phyloP scores from a whole-genome alignment of 1,140 invertebrate genomes.

The Penaeus japonicus region DNA sequence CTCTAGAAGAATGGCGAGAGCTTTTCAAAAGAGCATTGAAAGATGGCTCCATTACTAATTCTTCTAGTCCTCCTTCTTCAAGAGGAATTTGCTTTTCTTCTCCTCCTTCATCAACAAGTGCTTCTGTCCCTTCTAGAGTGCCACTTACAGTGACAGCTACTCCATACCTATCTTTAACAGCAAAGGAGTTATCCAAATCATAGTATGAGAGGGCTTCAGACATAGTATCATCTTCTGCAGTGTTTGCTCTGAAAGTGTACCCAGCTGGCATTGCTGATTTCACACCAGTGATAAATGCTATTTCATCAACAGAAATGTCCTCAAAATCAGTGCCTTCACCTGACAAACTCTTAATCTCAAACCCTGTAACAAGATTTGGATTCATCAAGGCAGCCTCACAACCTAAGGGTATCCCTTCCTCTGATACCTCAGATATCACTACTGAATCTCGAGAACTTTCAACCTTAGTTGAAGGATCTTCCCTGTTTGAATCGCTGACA shows the following conservation, averaged over 20 bases:
- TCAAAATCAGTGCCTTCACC: constrained; percentile 29
- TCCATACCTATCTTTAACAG: constrained; percentile 36
- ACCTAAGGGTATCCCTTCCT: constrained; percentile 33
- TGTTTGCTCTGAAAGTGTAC: constrained; percentile 33
- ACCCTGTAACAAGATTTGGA: constrained; percentile 11
- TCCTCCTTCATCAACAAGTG: neutral
- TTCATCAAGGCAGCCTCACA: constrained; percentile 34
- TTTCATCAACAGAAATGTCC: constrained; percentile 19
- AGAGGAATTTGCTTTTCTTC: constrained; percentile 25
- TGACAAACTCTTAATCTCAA: constrained; percentile 17
- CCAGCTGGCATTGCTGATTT: constrained; percentile 31
- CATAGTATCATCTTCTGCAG: constrained; percentile 18
- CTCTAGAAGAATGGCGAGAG: neutral
- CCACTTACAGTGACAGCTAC: constrained; percentile 41
- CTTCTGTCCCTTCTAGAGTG: neutral
- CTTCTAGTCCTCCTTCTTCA: constrained; percentile 28
- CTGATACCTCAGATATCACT: constrained; percentile 35
- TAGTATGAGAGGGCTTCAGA: constrained; percentile 42
- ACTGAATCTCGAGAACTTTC: neutral
- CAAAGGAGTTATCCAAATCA: constrained; percentile 30
- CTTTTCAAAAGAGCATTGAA: constrained; percentile 29
- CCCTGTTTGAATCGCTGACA: neutral
- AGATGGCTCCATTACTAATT: constrained; percentile 13
- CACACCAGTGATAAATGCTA: constrained; percentile 21
- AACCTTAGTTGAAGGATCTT: neutral